Evolutionary conservation across 2,113 vertebrate species (phyloP).

Genomic region (Verasper variegatus): DNA sequence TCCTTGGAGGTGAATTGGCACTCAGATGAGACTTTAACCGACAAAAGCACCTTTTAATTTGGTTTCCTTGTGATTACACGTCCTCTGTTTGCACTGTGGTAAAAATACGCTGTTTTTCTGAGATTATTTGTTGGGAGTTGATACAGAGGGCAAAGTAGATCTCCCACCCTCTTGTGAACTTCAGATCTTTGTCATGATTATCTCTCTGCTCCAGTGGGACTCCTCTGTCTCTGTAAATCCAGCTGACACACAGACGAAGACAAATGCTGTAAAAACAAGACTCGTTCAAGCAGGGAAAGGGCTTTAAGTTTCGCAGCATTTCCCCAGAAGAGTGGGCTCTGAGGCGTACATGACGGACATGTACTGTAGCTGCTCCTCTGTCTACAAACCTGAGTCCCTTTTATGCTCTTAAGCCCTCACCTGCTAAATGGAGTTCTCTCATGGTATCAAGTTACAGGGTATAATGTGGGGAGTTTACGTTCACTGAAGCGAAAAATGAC

Average conservation of each 20-base stretch:
- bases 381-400: slow-evolving; percentile 22
- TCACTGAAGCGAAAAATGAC: slow-evolving; percentile 60
- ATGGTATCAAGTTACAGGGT: slow-evolving; percentile 49
- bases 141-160: slow-evolving; percentile 6
- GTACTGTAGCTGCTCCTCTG: slow-evolving; percentile 5
- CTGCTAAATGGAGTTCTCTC: slow-evolving; percentile 42
- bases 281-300: background rate
- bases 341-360: slow-evolving; percentile 4
- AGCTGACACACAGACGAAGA: background rate
- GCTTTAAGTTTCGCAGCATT: slow-evolving; percentile 4
- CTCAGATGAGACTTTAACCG: slow-evolving; percentile 34
- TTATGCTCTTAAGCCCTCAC: slow-evolving; percentile 31
- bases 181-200: background rate
- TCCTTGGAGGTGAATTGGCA: slow-evolving; percentile 34
- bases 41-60: slow-evolving; percentile 53
- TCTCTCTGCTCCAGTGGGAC: background rate
- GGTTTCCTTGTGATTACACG: slow-evolving; percentile 36
- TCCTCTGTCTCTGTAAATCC: slow-evolving; percentile 6
- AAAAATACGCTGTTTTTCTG: background rate
- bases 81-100: background rate
- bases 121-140: slow-evolving; percentile 10
- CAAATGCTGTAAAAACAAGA: slow-evolving; percentile 21
- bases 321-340: background rate
- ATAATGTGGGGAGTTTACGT: slow-evolving; percentile 30
- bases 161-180: background rate